Base-by-base conservation (phyloP, 2,113 vertebrate species). In the Lichenostomus cassidix region DNA sequence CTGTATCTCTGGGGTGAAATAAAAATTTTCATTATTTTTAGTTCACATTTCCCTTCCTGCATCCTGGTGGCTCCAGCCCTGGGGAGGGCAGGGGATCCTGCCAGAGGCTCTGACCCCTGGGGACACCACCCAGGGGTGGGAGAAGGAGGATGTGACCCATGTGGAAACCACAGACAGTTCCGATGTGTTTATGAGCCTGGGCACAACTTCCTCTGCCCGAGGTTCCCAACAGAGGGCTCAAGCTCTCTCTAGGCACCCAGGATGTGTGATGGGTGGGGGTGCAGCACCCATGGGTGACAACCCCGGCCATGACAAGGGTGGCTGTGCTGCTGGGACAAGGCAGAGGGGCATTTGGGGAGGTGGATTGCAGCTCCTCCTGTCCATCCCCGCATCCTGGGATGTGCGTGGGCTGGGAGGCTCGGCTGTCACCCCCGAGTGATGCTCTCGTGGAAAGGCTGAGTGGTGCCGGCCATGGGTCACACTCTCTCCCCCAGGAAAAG, bases 141-240 rank as follows among this genome's bases (percentile, higher is more conserved):
- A 78, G 44, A 16, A 10, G 50, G 55, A 68, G 19, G 75, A 42
- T 14, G 50, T 5, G 21, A 56, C 76, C 68, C 62, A 15, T 2
- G 22, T 1, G 58, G 94, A 96, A 96, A 95, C 96, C 94, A 83
- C 94, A 80, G 86, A 49, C 9, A 4, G 92, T 92, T 94, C 93
- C 3, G 63, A 88, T 93, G 83, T 41, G n/a, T 88, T 93, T 76
- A 82, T 92, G 79, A 96, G 25, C 70, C 68, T 1, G 3, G 69
- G 50, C 85, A 64, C 75, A 21, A 64, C 92, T 96, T 96, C 96
- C 90, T 37, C 39, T 60, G 28, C 49, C 33, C 3, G 1, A 1
- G 4, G 73, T 84, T 31, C 78, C 53, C 67, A 63, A 8, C 0
- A 0, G 12, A 19, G 39, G n/a, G 14, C 75, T 41, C 44, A 1